Evolutionary conservation across 2,113 vertebrate genomes (phyloP), one percentile per base, ranked within the genome.

Genomic region (Seriola rivoliana): DNA sequence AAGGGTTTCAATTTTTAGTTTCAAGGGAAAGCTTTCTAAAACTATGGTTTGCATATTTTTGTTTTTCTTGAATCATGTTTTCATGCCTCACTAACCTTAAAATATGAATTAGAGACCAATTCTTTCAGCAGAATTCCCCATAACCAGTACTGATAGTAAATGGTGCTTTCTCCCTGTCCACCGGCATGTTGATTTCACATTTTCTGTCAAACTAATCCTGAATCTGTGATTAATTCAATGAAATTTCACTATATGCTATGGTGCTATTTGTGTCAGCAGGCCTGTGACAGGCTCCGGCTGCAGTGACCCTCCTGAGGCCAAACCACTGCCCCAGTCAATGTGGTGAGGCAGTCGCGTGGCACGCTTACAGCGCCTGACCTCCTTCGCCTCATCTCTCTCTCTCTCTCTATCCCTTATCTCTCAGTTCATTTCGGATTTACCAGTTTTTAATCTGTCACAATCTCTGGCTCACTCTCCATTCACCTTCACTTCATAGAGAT

Each of bases 351-450:
- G 85, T 88, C 75, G 77, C 70, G 34, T 91, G 86, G 87, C 90
- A 87, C 29, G 38, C 69, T 80, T 80, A 63, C 79, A 68, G 29
- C 17, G 55, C 36, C 74, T 90, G 85, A 90, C 90, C 89, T 89
- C 86, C 81, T 87, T 80, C 69, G 11, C 57, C 29, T 82, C 76
- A 48, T 84, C 70, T 38, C 34, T 23, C 67, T 62, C 38, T 77
- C 29, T 72, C 70, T 65, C 80, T 80, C 69, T 64, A 58, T 48
- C 81, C 71, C 67, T 84, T 59, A 78, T 82, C 82, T 85, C 68
- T 85, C 78, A 21, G 80, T 88, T 89, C 80, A 90, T 92, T 93
- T 87, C 44, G 89, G 91, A 92, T 92, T 92, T 92, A 83, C 65
- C 58, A 7, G 21, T 13, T 75, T 91, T 89, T 92, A 90, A 93